phyloP scores from a whole-genome alignment of 2,797 vertebrate species.

The Pterois miles region DNA sequence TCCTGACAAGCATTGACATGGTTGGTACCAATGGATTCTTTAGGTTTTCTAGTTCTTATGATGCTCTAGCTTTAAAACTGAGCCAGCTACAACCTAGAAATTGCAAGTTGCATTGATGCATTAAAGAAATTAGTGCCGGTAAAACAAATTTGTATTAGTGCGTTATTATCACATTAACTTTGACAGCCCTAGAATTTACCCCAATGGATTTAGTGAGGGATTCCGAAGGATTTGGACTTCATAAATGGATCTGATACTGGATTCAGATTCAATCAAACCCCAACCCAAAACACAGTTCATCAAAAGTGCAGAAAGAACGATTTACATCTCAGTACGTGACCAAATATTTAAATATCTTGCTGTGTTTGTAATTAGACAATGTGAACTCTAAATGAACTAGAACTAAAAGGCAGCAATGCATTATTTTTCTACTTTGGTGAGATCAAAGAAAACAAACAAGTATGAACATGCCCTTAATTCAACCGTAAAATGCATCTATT shows the following conservation, averaged over 20 bases:
- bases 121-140: too few relatives aligned
- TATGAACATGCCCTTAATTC: neutral
- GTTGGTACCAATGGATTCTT: too few relatives aligned
- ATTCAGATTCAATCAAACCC: neutral
- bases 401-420: neutral
- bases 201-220: neutral
- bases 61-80: too few relatives aligned
- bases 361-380: neutral
- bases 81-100: too few relatives aligned
- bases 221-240: neutral
- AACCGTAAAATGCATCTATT: neutral
- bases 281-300: neutral
- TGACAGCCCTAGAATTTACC: too few relatives aligned
- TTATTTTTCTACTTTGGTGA: neutral
- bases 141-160: too few relatives aligned
- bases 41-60: too few relatives aligned
- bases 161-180: too few relatives aligned
- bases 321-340: neutral
- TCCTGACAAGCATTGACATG: too few relatives aligned
- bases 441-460: conserved; percentile 21
- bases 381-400: conserved; percentile 5
- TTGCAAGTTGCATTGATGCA: too few relatives aligned
- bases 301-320: neutral
- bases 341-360: neutral
- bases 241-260: neutral